phyloP scores from a whole-genome alignment of 92 coral and sea anemone species.

The Blastomussa wellsi region DNA sequence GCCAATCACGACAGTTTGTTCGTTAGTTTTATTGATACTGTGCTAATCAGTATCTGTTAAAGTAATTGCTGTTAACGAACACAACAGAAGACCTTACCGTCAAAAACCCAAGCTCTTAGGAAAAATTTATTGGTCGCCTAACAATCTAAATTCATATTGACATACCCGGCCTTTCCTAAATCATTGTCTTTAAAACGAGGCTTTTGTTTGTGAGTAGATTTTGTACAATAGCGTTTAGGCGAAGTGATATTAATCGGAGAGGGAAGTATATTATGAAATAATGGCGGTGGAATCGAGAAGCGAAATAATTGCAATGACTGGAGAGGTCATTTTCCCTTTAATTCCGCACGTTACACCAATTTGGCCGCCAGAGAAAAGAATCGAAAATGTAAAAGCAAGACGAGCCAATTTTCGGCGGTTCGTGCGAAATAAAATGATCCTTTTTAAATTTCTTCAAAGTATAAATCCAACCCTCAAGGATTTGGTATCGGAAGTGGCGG shows the following conservation, averaged over 20 bases:
- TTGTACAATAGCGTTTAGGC: conserved; percentile 23
- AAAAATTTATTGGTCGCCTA: conserved; percentile 16
- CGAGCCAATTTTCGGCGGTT: conserved; percentile 23
- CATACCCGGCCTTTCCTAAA: background rate
- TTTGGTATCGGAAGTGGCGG: background rate
- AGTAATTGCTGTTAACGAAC: background rate
- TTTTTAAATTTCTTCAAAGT: conserved; percentile 50
- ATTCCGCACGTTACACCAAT: conserved; percentile 54
- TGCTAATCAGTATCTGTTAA: conserved; percentile 2
- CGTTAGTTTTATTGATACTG: background rate
- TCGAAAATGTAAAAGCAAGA: conserved; percentile 20
- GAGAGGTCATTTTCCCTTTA: conserved; percentile 19
- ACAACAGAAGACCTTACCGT: background rate
- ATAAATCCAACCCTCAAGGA: conserved; percentile 16
- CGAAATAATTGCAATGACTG: conserved; percentile 2
- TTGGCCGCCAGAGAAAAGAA: conserved; percentile 52
- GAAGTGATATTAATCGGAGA: conserved; percentile 16
- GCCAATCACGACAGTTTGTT: background rate
- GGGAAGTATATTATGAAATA: conserved; percentile 6
- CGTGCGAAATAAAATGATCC: conserved; percentile 44
- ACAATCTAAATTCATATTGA: background rate
- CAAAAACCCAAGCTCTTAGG: background rate
- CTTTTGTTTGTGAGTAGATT: conserved; percentile 11
- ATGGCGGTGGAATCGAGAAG: background rate
- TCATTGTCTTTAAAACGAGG: background rate